Percentiles rank a stretch among this genome's conserved stretches.
These are phyloP conservation scores for Heterochromis multidens DNA, from an alignment of 2,113 vertebrate genomes.

Conservation along the genomic window DNA sequence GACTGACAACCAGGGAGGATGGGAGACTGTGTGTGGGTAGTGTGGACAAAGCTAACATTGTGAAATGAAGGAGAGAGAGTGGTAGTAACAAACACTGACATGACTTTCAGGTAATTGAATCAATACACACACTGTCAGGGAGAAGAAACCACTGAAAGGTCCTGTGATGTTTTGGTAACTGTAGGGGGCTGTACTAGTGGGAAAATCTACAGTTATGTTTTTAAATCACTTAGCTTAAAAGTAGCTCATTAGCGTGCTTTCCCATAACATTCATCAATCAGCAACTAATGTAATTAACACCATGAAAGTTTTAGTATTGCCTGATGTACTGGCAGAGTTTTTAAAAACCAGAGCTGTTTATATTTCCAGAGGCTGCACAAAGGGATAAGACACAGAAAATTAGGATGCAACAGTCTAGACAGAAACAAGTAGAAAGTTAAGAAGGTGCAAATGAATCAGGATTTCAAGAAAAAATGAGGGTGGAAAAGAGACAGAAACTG, in stretches of 20 bases:
- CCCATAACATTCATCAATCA: background rate
- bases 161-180: background rate
- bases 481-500: background rate
- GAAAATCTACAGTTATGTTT: background rate
- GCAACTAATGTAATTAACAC: background rate
- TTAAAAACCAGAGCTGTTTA: background rate
- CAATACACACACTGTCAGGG: conserved; percentile 39
- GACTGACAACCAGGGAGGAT: conserved; percentile 12
- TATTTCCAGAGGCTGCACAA: background rate
- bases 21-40: background rate
- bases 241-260: background rate
- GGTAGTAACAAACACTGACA: conserved; percentile 10
- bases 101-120: conserved; percentile 55
- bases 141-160: background rate
- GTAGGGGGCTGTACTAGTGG: background rate
- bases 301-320: background rate
- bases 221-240: background rate
- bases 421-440: background rate
- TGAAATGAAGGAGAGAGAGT: background rate
- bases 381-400: background rate
- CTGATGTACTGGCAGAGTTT: background rate
- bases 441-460: background rate
- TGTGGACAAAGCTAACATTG: background rate
- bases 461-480: background rate
- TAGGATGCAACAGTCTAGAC: background rate